Percentiles rank a stretch among this genome's conserved stretches.
Evolutionary conservation across 2,113 vertebrate species (phyloP).

Genomic region (Tenebrosternarchus preto): DNA sequence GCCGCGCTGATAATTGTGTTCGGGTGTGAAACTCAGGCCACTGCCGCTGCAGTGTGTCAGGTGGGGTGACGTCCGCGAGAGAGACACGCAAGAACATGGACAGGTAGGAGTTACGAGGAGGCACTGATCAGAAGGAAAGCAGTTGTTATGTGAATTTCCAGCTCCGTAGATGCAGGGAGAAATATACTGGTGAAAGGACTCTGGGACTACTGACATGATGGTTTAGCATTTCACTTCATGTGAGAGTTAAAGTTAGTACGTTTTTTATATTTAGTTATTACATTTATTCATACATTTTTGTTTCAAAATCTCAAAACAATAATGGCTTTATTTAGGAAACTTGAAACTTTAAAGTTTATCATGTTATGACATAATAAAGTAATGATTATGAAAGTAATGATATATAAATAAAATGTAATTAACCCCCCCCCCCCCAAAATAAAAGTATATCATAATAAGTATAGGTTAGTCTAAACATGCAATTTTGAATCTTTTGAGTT

Average conservation of each 20-base stretch:
- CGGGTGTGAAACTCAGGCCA: neutral
- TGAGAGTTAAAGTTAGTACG: neutral
- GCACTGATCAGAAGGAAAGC: neutral
- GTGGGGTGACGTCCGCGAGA: neutral
- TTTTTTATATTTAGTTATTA: no score
- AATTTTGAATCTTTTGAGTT: no score
- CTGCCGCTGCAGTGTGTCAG: neutral
- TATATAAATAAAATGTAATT: no score
- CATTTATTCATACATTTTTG: no score
- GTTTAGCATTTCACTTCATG: neutral
- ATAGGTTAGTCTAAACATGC: no score
- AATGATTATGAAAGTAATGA: no score
- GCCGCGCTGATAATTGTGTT: slow-evolving; percentile 1
- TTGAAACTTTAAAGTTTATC: no score
- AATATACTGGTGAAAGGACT: neutral
- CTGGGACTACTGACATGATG: neutral
- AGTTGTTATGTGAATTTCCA: neutral
- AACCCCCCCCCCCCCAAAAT: no score
- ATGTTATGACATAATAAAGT: no score
- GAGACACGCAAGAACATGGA: neutral
- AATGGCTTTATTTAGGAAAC: no score
- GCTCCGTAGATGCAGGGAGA: neutral
- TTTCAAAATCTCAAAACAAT: no score
- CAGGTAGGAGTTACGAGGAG: neutral
- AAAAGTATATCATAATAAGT: no score